phyloP scores from a whole-genome alignment of 2,113 vertebrate genomes.

The human (Homo sapiens) region GRCh38 chr2:194883501-194884000 shows the following conservation, averaged over 20 bases:
- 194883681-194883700: background rate
- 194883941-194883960: conserved; percentile 47
- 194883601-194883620: background rate
- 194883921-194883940: conserved; percentile 77
- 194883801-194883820: background rate
- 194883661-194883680: background rate
- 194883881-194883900: conserved; percentile 37
- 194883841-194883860: background rate
- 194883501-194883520: background rate
- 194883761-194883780: background rate
- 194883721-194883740: background rate
- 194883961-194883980: conserved; percentile 43
- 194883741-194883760: background rate
- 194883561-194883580: background rate
- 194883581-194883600: background rate
- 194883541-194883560: background rate
- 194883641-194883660: background rate
- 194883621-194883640: background rate
- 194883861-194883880: conserved; percentile 54
- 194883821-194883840: background rate
- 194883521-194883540: background rate
- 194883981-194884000: conserved; percentile 52
- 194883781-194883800: background rate
- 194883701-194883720: background rate
- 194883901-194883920: conserved; percentile 47